phyloP scores from a whole-genome alignment of 2,113 vertebrate species.

The Actenoides lindsayi region DNA sequence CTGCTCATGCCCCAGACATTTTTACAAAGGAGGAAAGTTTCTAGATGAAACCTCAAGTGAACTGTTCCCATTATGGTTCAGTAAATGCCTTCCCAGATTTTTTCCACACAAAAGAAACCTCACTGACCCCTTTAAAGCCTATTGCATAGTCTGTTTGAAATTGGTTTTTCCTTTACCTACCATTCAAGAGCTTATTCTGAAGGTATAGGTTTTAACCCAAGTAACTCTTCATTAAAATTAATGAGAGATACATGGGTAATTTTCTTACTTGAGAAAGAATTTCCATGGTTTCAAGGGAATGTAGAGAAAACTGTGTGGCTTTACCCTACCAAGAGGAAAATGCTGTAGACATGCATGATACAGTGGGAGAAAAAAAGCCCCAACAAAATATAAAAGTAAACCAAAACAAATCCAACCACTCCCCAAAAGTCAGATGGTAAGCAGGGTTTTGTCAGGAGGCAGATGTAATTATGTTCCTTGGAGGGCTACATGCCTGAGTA shows the following conservation, averaged over 20 bases:
- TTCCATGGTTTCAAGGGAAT: not conserved
- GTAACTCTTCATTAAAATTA: not conserved
- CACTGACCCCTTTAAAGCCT: not conserved
- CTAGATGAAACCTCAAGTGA: not conserved
- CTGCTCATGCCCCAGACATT: not conserved
- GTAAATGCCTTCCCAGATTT: not conserved
- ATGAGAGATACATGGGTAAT: not conserved
- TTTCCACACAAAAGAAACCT: not conserved
- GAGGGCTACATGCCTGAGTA: not conserved
- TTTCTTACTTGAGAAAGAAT: not conserved
- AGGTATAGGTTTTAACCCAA: not conserved
- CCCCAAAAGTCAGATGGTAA: not conserved
- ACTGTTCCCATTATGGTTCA: not conserved
- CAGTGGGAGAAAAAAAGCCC: not conserved
- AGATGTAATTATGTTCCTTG: not conserved
- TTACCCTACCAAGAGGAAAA: not conserved
- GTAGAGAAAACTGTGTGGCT: not conserved
- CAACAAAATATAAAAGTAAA: not conserved
- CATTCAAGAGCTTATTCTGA: not conserved
- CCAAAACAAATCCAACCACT: not conserved
- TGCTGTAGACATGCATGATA: not conserved
- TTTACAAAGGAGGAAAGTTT: not conserved
- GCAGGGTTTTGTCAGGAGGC: not conserved
- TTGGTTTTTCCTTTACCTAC: not conserved
- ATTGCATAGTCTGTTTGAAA: not conserved